Conservation (phyloP, 2,888 invertebrate species). For the Harpalus rubripes region DNA sequence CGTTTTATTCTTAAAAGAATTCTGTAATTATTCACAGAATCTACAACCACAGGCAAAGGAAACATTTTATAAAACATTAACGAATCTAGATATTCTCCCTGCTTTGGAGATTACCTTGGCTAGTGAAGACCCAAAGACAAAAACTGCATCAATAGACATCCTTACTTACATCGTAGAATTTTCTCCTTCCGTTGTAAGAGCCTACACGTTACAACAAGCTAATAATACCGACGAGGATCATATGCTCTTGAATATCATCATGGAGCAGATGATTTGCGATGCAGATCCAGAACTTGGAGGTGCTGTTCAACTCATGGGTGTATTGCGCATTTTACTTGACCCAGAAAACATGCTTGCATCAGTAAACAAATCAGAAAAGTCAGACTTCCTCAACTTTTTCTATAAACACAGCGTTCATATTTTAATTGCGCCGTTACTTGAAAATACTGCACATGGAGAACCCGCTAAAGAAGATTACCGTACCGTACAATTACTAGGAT, state of each 20-base stretch:
- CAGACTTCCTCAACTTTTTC: conserved; percentile 98
- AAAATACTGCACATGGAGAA: conserved; percentile 93
- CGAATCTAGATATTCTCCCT: conserved; percentile 91
- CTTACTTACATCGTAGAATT: conserved; percentile 98
- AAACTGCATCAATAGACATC: conserved; percentile 98
- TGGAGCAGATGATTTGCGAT: conserved; percentile 98
- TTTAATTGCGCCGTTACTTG: conserved; percentile 95
- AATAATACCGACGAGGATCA: conserved; percentile 96
- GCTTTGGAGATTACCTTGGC: conserved; percentile 94
- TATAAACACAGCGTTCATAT: conserved; percentile 99
- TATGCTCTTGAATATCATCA: conserved; percentile 96
- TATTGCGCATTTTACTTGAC: conserved; percentile 94
- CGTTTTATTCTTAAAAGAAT: conserved; percentile 98
- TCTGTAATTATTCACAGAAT: conserved; percentile 99
- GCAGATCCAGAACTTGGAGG: conserved; percentile 98
- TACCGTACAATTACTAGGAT: conserved; percentile 95
- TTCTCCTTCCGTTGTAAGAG: conserved; percentile 97
- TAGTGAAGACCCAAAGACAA: conserved; percentile 95
- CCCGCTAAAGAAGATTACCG: conserved; percentile 97
- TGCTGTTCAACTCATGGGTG: conserved; percentile 97
- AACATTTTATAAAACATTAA: conserved; percentile 96
- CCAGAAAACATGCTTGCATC: conserved; percentile 98
- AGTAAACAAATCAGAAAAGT: conserved; percentile 96
- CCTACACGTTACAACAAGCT: conserved; percentile 96
- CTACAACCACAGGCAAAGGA: conserved; percentile 98